Base-by-base conservation (phyloP, 2,888 invertebrate genomes). In the Gastracanthus pulcherrimus region DNA sequence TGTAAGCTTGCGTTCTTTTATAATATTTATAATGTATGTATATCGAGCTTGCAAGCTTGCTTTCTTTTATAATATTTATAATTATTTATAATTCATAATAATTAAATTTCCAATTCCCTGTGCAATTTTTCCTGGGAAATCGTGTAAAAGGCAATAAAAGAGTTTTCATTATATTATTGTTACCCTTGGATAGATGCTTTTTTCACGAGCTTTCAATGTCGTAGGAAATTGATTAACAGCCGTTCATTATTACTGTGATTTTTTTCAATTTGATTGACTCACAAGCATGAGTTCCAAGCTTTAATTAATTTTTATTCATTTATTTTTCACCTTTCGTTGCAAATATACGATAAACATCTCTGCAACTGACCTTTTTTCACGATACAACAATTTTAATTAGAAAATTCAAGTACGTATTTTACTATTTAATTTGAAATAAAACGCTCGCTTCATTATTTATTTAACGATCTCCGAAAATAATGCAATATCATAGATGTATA, bases 261-360 rank as follows among this genome's bases (percentile, higher is more conserved):
- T 26, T 62, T 67, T 3, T 31, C 60, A 45, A 38, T 62, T 70
- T 62, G 58, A 77, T 76, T 72, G 72, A 71, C 72, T 26, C 55
- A 5, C 13, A 26, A n/a, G n/a, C n/a, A 26, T n/a, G 36, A 48
- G 66, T 48, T 26, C 16, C 60, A 13, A 26, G 55, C 48, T 76
- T 81, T 76, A 81, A 81, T 81, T 81, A 74, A 81, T 70, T 81
- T 75, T 70, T 29, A 51, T 62, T 19, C 26, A 51, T 75, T 70
- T 70, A 23, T 51, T 38, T 60, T 76, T 48, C 60, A 31, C 31
- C 34, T 71, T 72, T 16, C 7, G 9, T 51, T 67, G 11, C 34
- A 71, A 71, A 64, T 55, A 26, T 6, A 36, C 29, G 64, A 51
- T 60, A 74, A 74, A 67, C 48, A 67, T 72, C 72, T 79, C 51